A percentile compares a stretch with the other conserved stretches of the same genome.
Evolutionary conservation across 2,113 vertebrate genomes (phyloP).

Genomic region (Lucifuga dentata): DNA sequence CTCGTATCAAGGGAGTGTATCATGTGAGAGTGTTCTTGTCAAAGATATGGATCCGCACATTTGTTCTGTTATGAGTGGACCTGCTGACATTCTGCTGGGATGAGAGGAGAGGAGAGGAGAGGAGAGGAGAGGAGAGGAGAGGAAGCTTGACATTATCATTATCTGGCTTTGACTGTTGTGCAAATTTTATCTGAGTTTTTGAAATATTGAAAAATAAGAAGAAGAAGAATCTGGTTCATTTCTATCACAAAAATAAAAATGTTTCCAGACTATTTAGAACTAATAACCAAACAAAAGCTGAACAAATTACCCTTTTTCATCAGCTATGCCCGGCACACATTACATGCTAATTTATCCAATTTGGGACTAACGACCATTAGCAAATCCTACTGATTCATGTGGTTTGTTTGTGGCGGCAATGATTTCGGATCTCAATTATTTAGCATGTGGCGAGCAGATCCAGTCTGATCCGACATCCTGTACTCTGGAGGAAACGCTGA

Average conservation of each 20-base stretch:
- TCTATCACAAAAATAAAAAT: too few relatives aligned
- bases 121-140: neutral
- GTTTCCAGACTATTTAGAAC: conserved; percentile 17
- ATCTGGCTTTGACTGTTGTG: neutral
- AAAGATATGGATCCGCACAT: conserved; percentile 60
- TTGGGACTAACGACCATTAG: too few relatives aligned
- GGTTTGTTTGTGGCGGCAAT: too few relatives aligned
- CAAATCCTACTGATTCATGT: too few relatives aligned
- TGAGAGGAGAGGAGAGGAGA: conserved; percentile 16
- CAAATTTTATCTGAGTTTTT: conserved; percentile 7
- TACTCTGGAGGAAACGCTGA: too few relatives aligned
- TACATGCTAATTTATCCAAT: too few relatives aligned
- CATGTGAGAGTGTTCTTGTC: conserved; percentile 46
- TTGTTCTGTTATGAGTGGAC: conserved; percentile 64
- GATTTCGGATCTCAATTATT: too few relatives aligned
- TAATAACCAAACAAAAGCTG: neutral
- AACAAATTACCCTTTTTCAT: conserved; percentile 3
- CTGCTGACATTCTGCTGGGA: conserved; percentile 49
- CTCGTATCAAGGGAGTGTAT: conserved; percentile 49
- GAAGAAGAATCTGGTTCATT: neutral
- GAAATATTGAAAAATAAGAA: conserved; percentile 4
- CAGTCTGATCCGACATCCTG: too few relatives aligned
- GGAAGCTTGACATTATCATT: neutral
- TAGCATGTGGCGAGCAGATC: too few relatives aligned
- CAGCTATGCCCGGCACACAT: too few relatives aligned